These are phyloP conservation scores for Euproctis similis DNA, from an alignment of 2,888 invertebrate species.

Conservation along the genomic window DNA sequence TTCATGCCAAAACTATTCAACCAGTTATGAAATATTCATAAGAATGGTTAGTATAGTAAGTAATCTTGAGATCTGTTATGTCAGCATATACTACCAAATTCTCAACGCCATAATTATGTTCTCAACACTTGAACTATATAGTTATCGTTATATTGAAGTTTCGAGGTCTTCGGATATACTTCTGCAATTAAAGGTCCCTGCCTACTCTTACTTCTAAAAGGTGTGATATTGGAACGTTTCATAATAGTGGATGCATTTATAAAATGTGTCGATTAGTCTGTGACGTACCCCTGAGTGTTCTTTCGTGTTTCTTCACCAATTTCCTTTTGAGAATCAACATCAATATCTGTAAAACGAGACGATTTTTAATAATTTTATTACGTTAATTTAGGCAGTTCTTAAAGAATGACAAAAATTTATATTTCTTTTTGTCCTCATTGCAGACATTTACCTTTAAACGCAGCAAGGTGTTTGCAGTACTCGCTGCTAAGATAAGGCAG, in stretches of 20 bases:
- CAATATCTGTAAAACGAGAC: constrained; percentile 28
- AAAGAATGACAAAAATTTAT: too few relatives aligned
- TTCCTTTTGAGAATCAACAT: constrained; percentile 28
- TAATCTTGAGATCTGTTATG: constrained; percentile 44
- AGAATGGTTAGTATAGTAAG: too few relatives aligned
- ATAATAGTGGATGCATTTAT: constrained; percentile 40
- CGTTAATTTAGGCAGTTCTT: too few relatives aligned
- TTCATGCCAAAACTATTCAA: too few relatives aligned
- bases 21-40: too few relatives aligned
- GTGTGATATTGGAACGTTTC: constrained; percentile 45
- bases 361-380: too few relatives aligned
- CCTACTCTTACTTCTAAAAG: constrained; percentile 48
- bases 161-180: constrained; percentile 38
- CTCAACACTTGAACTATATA: constrained; percentile 27
- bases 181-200: constrained; percentile 52
- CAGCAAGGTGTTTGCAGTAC: constrained; percentile 39
- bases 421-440: too few relatives aligned
- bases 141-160: constrained; percentile 32
- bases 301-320: constrained; percentile 2
- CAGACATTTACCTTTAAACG: constrained; percentile 41
- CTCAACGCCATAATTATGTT: constrained; percentile 42
- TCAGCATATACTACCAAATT: constrained; percentile 55
- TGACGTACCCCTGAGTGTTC: constrained; percentile 21
- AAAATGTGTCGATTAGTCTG: constrained; percentile 49
- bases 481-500: constrained; percentile 31